phyloP scores from a whole-genome alignment of 2,888 invertebrate species.

The Chloromyia formosa region DNA sequence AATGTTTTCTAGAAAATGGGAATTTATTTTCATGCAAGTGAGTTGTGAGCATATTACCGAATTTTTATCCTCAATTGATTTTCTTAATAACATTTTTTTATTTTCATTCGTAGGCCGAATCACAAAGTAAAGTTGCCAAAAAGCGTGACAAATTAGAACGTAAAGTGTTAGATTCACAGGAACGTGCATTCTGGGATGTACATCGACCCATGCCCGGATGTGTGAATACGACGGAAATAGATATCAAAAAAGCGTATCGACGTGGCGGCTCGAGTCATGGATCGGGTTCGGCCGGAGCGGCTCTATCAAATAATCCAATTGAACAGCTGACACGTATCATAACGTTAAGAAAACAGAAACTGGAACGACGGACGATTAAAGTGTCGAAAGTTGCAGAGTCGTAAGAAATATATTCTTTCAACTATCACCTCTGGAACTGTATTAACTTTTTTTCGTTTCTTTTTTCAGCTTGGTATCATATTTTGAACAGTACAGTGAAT shows the following conservation, averaged over 20 bases:
- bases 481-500: constrained; percentile 95
- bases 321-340: constrained; percentile 72
- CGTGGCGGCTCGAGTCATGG: constrained; percentile 64
- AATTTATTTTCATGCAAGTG: constrained; percentile 99
- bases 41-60: background rate
- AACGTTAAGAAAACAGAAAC: constrained; percentile 75
- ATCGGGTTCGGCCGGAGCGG: constrained; percentile 63
- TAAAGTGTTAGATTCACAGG: constrained; percentile 98
- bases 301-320: constrained; percentile 63
- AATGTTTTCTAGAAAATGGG: constrained; percentile 99
- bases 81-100: background rate
- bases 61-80: background rate
- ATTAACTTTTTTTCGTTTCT: background rate
- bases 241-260: constrained; percentile 94
- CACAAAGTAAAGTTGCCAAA: constrained; percentile 90
- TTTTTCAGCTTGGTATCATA: constrained; percentile 80
- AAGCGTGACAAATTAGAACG: constrained; percentile 97
- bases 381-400: constrained; percentile 94
- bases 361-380: constrained; percentile 88
- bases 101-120: constrained; percentile 64
- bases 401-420: constrained; percentile 68
- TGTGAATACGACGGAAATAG: constrained; percentile 98
- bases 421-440: constrained; percentile 4
- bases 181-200: constrained; percentile 99
- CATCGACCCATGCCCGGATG: constrained; percentile 99